Conservation (phyloP, 2,888 invertebrate genomes). For the Lymantria dispar region DNA sequence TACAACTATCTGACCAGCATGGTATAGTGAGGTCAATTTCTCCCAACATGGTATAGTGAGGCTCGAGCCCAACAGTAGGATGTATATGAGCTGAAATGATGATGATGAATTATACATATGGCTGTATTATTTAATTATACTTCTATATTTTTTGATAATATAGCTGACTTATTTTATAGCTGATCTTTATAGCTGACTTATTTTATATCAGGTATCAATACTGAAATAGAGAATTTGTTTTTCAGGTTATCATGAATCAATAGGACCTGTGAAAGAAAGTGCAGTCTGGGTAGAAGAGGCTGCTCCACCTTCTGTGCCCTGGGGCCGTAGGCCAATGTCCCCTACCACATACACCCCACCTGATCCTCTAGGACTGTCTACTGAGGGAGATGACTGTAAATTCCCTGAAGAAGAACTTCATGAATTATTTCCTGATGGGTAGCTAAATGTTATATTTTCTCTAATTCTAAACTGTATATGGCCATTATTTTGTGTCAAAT, state of each 20-base stretch:
- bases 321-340: constrained; percentile 93
- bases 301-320: constrained; percentile 89
- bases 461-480: neutral
- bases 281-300: constrained; percentile 99
- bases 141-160: too few relatives aligned
- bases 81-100: too few relatives aligned
- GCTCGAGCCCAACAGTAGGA: too few relatives aligned
- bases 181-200: too few relatives aligned
- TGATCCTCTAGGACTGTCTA: constrained; percentile 95
- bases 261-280: constrained; percentile 97
- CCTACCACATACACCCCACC: constrained; percentile 94
- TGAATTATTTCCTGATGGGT: constrained; percentile 93
- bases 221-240: neutral
- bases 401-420: constrained; percentile 94
- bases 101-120: too few relatives aligned
- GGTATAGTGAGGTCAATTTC: too few relatives aligned
- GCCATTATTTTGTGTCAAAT: too few relatives aligned
- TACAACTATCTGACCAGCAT: too few relatives aligned
- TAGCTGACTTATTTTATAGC: too few relatives aligned
- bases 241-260: constrained; percentile 90
- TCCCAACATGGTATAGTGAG: too few relatives aligned
- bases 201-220: too few relatives aligned
- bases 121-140: too few relatives aligned
- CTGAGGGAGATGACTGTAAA: constrained; percentile 95
- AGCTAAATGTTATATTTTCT: constrained; percentile 5